Conservation (phyloP, 2,797 vertebrate genomes). For the Mus spretus region DNA sequence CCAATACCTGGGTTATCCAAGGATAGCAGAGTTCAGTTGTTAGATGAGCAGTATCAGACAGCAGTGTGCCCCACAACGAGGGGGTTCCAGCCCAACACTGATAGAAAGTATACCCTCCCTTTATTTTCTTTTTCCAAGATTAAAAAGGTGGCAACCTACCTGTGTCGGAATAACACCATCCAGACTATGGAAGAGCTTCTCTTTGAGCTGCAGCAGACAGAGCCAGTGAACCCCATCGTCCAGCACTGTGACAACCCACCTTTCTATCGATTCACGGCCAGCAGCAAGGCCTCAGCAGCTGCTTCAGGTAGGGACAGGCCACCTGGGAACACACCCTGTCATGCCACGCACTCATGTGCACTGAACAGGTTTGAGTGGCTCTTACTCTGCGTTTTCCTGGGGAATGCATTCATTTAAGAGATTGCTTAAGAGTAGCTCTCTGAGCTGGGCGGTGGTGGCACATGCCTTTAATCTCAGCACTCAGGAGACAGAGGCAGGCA, state of each 20-base stretch:
- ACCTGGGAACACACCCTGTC: accelerated
- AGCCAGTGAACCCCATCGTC: constrained; percentile 98
- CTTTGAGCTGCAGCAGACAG: constrained; percentile 98
- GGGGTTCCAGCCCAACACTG: accelerated
- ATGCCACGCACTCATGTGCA: accelerated
- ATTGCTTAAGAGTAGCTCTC: background rate
- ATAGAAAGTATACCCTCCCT: background rate
- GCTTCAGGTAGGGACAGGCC: constrained; percentile 93
- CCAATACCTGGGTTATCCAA: accelerated
- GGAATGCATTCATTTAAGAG: background rate
- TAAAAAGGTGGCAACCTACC: constrained; percentile 98
- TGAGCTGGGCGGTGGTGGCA: no score
- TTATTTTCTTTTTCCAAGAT: constrained; percentile 90
- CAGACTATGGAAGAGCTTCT: constrained; percentile 99
- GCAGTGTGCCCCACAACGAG: accelerated
- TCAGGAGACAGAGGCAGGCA: no score
- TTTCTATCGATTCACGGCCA: constrained; percentile 97
- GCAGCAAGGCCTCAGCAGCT: constrained; percentile 96
- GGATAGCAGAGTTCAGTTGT: background rate
- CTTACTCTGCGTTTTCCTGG: background rate
- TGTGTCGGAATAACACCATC: constrained; percentile 99
- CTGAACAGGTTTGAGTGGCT: background rate
- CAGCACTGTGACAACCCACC: constrained; percentile 98
- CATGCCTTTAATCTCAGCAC: no score
- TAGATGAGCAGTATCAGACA: accelerated